Conservation (phyloP, 1,140 invertebrate species). For the Bactericera cockerelli region DNA sequence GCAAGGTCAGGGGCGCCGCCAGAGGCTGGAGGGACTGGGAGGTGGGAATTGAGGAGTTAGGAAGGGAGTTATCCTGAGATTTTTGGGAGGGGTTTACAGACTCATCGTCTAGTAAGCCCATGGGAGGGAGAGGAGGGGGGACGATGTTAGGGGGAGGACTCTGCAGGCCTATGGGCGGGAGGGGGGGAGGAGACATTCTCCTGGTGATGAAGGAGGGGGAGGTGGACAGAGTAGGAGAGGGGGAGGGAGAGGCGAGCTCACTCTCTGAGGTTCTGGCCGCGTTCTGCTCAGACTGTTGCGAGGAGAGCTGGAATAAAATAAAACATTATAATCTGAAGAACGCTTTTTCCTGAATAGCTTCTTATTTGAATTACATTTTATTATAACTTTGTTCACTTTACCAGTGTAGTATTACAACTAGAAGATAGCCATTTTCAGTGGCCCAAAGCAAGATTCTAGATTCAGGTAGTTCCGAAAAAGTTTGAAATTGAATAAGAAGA, state of each 20-base stretch:
- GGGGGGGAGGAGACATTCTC: no score
- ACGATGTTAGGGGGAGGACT: no score
- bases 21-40: background rate
- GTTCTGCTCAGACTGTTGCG: no score
- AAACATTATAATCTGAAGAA: background rate
- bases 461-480: background rate
- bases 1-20: background rate
- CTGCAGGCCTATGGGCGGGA: no score
- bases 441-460: background rate
- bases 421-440: background rate
- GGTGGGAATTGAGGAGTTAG: background rate
- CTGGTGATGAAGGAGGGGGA: background rate
- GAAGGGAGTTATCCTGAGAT: background rate
- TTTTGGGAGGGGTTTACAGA: background rate
- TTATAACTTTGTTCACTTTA: background rate
- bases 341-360: background rate
- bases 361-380: background rate
- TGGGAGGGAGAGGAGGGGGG: slow-evolving; percentile 6
- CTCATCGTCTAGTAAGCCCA: background rate
- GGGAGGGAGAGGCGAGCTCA: background rate
- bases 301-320: background rate
- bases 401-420: background rate
- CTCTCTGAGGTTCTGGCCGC: background rate
- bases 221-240: background rate
- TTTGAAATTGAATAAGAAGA: no score